These are phyloP conservation scores for Clepsis dumicolana DNA, from an alignment of 2,888 invertebrate species.

Conservation along the genomic window DNA sequence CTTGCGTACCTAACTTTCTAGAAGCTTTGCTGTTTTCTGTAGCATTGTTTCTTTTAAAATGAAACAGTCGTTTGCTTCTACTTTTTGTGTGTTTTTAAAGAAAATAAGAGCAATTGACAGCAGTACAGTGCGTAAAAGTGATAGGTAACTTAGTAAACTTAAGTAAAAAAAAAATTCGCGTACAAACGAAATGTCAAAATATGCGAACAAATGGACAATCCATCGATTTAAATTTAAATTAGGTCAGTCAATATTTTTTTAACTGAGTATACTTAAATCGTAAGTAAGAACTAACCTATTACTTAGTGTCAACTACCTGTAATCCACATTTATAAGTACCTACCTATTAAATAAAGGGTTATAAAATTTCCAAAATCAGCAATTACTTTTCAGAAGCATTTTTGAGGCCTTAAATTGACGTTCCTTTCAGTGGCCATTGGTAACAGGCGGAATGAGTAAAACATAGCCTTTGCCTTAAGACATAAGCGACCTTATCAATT, in stretches of 20 bases:
- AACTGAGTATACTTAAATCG: too few relatives aligned
- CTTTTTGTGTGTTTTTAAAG: not conserved
- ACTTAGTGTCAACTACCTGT: too few relatives aligned
- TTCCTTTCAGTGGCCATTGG: conserved; percentile 78
- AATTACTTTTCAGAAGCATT: conserved; percentile 69
- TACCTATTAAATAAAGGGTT: too few relatives aligned
- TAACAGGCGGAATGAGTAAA: conserved; percentile 80
- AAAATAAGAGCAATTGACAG: not conserved
- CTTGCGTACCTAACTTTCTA: conserved; percentile 35
- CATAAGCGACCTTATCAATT: conserved; percentile 43
- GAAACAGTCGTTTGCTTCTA: conserved; percentile 1
- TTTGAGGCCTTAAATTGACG: conserved; percentile 73
- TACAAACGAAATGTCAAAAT: too few relatives aligned
- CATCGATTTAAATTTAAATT: too few relatives aligned
- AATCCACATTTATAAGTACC: too few relatives aligned
- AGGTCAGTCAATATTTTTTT: too few relatives aligned
- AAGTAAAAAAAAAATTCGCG: too few relatives aligned
- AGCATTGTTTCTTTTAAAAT: conserved; percentile 21
- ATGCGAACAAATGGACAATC: too few relatives aligned
- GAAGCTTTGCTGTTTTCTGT: conserved; percentile 20
- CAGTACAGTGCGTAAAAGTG: not conserved
- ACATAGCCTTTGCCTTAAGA: conserved; percentile 60
- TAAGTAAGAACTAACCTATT: too few relatives aligned
- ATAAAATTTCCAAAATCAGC: conserved; percentile 15
- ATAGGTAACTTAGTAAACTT: not conserved